phyloP scores from a whole-genome alignment of 2,888 invertebrate genomes.

The Drosophila prolongata region DNA sequence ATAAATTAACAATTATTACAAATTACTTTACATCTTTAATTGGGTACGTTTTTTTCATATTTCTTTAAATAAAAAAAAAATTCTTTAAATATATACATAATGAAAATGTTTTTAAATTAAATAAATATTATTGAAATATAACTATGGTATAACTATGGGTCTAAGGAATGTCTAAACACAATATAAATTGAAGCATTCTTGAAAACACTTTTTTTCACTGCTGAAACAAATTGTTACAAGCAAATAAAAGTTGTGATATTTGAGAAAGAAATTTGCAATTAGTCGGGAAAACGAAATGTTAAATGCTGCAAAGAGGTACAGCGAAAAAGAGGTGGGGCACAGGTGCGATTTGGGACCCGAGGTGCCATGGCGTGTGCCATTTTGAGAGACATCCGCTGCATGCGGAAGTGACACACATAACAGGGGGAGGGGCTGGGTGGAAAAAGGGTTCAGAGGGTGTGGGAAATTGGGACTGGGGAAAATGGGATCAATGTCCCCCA shows the following conservation, averaged over 20 bases:
- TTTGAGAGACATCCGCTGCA: slow-evolving; percentile 39
- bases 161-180: not conserved
- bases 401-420: slow-evolving; percentile 76
- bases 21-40: no score
- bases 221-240: slow-evolving; percentile 27
- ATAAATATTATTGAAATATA: no score
- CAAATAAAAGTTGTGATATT: slow-evolving; percentile 37
- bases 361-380: slow-evolving; percentile 44
- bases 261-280: slow-evolving; percentile 46
- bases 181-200: not conserved
- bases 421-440: slow-evolving; percentile 4
- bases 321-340: slow-evolving; percentile 3
- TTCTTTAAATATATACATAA: no score
- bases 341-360: slow-evolving; percentile 24
- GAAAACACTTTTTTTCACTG: not conserved
- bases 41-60: no score
- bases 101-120: no score
- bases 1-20: no score
- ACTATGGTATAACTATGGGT: no score
- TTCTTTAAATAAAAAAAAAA: no score
- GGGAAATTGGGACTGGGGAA: slow-evolving; percentile 15
- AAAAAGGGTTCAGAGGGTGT: not conserved
- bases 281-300: slow-evolving; percentile 38
- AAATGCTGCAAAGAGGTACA: slow-evolving; percentile 25
- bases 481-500: slow-evolving; percentile 78